A percentile compares a stretch with the other conserved stretches of the same genome.
Evolutionary conservation across 2,113 vertebrate genomes (phyloP).

Genomic region (Symphodus melops): DNA sequence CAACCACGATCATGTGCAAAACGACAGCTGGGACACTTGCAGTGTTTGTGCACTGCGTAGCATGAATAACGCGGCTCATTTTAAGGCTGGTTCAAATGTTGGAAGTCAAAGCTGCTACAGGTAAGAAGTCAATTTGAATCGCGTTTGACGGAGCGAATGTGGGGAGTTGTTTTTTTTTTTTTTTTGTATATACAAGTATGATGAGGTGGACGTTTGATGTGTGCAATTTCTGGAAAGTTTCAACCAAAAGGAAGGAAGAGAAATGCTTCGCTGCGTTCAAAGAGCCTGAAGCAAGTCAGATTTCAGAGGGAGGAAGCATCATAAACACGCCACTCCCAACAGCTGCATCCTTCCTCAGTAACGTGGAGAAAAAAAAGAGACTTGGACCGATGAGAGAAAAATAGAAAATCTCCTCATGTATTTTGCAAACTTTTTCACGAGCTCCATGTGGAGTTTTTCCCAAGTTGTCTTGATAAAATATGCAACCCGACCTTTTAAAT

Average conservation of each 20-base stretch:
- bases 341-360: slow-evolving; percentile 15
- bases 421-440: background rate
- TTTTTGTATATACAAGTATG: background rate
- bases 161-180: too few relatives aligned
- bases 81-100: slow-evolving; percentile 38
- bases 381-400: background rate
- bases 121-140: background rate
- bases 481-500: background rate
- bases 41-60: background rate
- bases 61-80: slow-evolving; percentile 1
- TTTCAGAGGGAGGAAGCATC: slow-evolving; percentile 27
- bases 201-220: too few relatives aligned
- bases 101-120: slow-evolving; percentile 27
- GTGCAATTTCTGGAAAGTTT: background rate
- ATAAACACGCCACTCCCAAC: slow-evolving; percentile 18
- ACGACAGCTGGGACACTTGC: background rate
- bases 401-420: background rate
- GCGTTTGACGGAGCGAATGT: background rate
- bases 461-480: background rate
- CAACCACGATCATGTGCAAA: slow-evolving; percentile 35
- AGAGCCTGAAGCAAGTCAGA: slow-evolving; percentile 6
- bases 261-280: background rate
- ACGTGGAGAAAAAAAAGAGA: background rate
- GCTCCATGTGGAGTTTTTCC: background rate
- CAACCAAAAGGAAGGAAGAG: background rate